Base-by-base conservation (phyloP, 2,113 vertebrate species). In the Pimephales promelas region DNA sequence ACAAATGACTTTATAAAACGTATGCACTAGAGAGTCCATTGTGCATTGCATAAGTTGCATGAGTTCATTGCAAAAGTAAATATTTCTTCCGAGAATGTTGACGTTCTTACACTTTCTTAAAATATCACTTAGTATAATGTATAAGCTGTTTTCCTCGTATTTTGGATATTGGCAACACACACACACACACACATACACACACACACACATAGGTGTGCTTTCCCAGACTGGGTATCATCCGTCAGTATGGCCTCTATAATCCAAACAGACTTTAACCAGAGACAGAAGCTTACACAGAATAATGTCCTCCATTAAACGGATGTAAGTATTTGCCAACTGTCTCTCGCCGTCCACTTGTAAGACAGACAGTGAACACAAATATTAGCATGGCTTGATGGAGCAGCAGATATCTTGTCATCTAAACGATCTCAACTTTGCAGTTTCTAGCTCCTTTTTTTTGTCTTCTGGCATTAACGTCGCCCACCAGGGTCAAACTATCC, bases 191-290 rank as follows among this genome's bases (percentile, higher is more conserved):
- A 73, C 43, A 73, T 43, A 71, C 59, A 72, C 40, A 49, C 70
- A 73, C 66, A 93, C 91, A 93, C 91, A 92, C 26, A 82, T 87
- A 59, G 90, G 92, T 62, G 49, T 91, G 86, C 87, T 84, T 87
- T 92, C 92, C 88, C 91, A 90, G 90, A 89, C 89, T 88, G 91
- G 90, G 75, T 80, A 93, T 88, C 88, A 90, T 90, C 90, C 89
- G 87, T 91, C 89, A 86, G 83, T 83, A 84, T 52, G 83, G 83
- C 82, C 78, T 72, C 80, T 84, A n/a, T n/a, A 86, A 87, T 83
- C 88, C 79, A 89, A 86, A 92, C 88, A 93, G 91, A 94, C 88
- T 90, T 90, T 92, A 92, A 91, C 90, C 92, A 94, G 92, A 93
- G 92, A 91, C 92, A 88, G 87, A 86, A 88, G 91, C 92, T 93